phyloP scores from a whole-genome alignment of 2,888 invertebrate genomes.

The Noctua pronuba region DNA sequence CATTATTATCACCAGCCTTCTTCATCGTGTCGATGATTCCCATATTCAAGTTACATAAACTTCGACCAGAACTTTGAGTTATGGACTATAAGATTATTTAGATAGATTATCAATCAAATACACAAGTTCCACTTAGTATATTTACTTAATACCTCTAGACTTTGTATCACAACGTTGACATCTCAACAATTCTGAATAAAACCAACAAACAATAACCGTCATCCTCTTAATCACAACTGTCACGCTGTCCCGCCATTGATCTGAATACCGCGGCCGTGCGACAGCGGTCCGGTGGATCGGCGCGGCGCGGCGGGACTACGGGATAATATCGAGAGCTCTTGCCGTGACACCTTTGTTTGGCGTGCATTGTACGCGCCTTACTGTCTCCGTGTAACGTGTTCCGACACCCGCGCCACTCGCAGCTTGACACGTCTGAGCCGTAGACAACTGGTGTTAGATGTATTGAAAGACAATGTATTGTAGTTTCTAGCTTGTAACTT shows the following conservation, averaged over 20 bases:
- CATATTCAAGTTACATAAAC: background rate
- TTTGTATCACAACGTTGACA: background rate
- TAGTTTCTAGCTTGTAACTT: too few species aligned
- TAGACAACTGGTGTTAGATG: background rate
- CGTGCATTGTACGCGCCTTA: constrained; percentile 39
- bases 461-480: background rate
- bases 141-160: background rate
- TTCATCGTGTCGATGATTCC: background rate
- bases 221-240: constrained; percentile 3
- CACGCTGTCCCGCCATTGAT: constrained; percentile 19
- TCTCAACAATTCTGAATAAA: background rate
- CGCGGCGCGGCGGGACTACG: constrained; percentile 1
- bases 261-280: constrained; percentile 4
- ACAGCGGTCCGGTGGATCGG: background rate
- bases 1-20: background rate
- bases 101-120: too few species aligned
- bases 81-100: too few species aligned
- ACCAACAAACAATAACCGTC: constrained; percentile 7
- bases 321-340: constrained; percentile 41
- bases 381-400: constrained; percentile 30
- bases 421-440: constrained; percentile 8
- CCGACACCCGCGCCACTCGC: constrained; percentile 30
- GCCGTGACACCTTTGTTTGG: constrained; percentile 42
- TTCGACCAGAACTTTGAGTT: background rate
- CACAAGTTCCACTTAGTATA: background rate